Evolutionary conservation across 2,888 invertebrate genomes (phyloP).

Genomic region (Strigamia maritima): DNA sequence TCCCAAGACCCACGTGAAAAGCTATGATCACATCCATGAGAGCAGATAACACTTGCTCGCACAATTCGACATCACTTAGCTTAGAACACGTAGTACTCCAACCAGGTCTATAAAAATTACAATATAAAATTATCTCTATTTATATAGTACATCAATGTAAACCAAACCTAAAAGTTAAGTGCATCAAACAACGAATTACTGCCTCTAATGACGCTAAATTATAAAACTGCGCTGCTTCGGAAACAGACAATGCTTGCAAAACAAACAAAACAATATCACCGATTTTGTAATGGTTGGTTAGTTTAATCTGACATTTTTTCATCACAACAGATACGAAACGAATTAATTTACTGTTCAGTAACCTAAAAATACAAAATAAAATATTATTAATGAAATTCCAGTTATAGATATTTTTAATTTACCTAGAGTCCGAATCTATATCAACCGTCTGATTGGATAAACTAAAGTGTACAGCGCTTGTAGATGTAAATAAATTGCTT

Average conservation of each 20-base stretch:
- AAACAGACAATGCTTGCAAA: slow-evolving; percentile 31
- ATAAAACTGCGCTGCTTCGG: slow-evolving; percentile 40
- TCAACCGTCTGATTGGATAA: not conserved
- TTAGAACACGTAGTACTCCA: slow-evolving; percentile 24
- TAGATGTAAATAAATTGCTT: not conserved
- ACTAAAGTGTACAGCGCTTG: not conserved
- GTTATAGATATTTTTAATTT: not conserved
- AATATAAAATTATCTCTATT: not conserved
- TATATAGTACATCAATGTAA: not conserved
- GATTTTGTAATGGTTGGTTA: not conserved
- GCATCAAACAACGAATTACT: slow-evolving; percentile 38
- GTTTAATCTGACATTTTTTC: not conserved
- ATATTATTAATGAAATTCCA: not conserved
- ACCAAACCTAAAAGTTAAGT: slow-evolving; percentile 39
- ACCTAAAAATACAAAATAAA: not conserved
- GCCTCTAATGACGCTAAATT: slow-evolving; percentile 40
- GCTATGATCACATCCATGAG: slow-evolving; percentile 40
- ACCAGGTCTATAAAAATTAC: slow-evolving; percentile 4
- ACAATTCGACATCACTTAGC: not conserved
- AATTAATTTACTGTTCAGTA: not conserved
- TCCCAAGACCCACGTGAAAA: slow-evolving; percentile 35
- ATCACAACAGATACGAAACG: not conserved
- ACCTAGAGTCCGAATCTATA: not conserved
- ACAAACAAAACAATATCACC: slow-evolving; percentile 34
- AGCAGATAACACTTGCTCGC: slow-evolving; percentile 28